Conservation (phyloP, 2,113 vertebrate genomes). For the Gobiocypris rarus region DNA sequence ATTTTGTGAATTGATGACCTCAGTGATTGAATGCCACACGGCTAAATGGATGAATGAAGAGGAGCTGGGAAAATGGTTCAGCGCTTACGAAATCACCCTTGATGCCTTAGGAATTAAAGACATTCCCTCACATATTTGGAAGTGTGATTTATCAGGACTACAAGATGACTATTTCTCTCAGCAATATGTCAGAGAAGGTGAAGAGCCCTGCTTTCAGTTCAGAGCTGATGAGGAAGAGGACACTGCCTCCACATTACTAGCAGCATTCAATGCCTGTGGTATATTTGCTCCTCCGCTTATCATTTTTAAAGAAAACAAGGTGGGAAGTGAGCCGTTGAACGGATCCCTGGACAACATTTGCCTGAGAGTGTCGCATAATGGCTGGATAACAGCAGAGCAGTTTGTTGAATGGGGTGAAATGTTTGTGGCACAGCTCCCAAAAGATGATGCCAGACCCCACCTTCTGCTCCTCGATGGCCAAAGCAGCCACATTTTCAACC, state of each 20-base stretch:
- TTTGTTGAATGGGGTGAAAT: conserved; percentile 40
- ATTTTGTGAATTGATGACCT: no score
- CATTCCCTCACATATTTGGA: conserved; percentile 39
- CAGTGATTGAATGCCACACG: no score
- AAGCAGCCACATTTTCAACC: conserved; percentile 23
- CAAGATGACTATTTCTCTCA: conserved; percentile 19
- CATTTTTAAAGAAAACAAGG: conserved; percentile 37
- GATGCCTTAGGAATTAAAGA: conserved; percentile 20
- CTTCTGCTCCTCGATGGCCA: conserved; percentile 45
- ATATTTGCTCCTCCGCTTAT: conserved; percentile 9
- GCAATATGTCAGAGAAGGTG: conserved; percentile 8
- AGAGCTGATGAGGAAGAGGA: conserved; percentile 32
- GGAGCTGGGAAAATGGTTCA: conserved; percentile 37
- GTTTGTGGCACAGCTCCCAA: conserved; percentile 34
- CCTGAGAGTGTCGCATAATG: conserved; percentile 36
- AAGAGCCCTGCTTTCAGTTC: conserved; percentile 25
- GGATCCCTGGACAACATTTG: conserved; percentile 24
- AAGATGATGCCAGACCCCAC: conserved; percentile 43
- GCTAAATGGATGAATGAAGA: background rate
- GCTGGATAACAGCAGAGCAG: conserved; percentile 49
- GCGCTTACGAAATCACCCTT: conserved; percentile 17
- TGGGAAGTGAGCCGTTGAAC: background rate
- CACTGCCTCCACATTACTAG: conserved; percentile 8
- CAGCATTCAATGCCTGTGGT: conserved; percentile 41
- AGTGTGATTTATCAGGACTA: conserved; percentile 40